Evolutionary conservation across 2,888 invertebrate species (phyloP).

Genomic region (Drosophila nr. fundita): DNA sequence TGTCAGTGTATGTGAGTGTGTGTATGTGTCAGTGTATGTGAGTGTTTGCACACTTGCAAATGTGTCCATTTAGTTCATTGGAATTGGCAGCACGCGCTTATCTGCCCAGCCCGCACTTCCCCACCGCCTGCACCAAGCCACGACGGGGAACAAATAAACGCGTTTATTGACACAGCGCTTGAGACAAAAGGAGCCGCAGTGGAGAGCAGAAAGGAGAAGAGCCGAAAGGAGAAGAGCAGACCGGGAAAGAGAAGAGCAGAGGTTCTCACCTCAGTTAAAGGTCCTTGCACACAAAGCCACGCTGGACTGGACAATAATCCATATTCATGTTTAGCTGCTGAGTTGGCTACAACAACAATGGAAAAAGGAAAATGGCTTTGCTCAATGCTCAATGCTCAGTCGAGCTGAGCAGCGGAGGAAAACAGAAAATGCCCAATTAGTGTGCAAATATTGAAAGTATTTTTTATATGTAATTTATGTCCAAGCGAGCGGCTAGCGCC

Average conservation of each 20-base stretch:
- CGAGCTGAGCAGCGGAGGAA: constrained; percentile 6
- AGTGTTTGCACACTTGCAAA: constrained; percentile 43
- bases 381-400: constrained; percentile 61
- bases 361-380: constrained; percentile 32
- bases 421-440: constrained; percentile 68
- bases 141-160: constrained; percentile 62
- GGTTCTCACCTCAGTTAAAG: constrained; percentile 4
- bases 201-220: neutral
- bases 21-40: neutral
- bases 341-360: constrained; percentile 25
- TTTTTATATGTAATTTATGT: constrained; percentile 48
- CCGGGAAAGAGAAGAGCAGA: neutral
- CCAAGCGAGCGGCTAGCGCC: constrained; percentile 11
- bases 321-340: constrained; percentile 65
- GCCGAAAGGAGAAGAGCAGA: neutral
- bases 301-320: constrained; percentile 62
- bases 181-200: constrained; percentile 54
- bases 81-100: constrained; percentile 62
- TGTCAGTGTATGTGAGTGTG: neutral
- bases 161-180: constrained; percentile 72
- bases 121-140: neutral
- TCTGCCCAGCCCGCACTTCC: neutral
- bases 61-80: constrained; percentile 75
- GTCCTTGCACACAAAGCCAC: constrained; percentile 8
- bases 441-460: constrained; percentile 77